Percentiles rank a stretch among this genome's conserved stretches.
phyloP scores from a whole-genome alignment of 2,888 invertebrate genomes.

The Parnassius orleans region DNA sequence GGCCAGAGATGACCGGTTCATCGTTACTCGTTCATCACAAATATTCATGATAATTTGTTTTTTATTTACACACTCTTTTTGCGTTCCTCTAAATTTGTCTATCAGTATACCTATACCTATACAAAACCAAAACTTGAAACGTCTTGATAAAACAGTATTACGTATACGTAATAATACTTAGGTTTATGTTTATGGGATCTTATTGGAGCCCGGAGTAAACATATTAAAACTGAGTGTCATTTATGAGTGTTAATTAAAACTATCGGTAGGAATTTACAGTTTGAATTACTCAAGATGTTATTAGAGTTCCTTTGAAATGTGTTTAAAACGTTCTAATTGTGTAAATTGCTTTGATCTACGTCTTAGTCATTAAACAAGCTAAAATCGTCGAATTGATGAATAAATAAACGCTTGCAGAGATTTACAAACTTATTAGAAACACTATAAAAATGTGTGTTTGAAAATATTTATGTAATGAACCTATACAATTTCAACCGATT shows the following conservation, averaged over 20 bases:
- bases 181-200: conserved; percentile 34
- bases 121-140: conserved; percentile 34
- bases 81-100: no score
- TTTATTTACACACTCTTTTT: no score
- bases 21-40: no score
- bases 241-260: conserved; percentile 39
- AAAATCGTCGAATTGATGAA: conserved; percentile 2
- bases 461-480: conserved; percentile 1
- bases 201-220: conserved; percentile 31
- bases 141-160: background rate
- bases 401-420: background rate
- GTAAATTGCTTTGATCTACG: conserved; percentile 14
- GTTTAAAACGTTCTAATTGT: conserved; percentile 23
- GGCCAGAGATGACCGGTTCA: no score
- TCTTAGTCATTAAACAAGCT: conserved; percentile 1
- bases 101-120: no score
- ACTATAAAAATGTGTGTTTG: background rate
- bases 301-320: conserved; percentile 19
- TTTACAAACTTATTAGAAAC: background rate
- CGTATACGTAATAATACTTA: conserved; percentile 30
- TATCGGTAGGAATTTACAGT: conserved; percentile 31
- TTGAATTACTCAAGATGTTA: conserved; percentile 23
- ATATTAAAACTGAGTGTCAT: conserved; percentile 35
- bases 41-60: no score
- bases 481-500: background rate